phyloP scores from a whole-genome alignment of 92 coral and sea anemone species.

The Montipora capitata region DNA sequence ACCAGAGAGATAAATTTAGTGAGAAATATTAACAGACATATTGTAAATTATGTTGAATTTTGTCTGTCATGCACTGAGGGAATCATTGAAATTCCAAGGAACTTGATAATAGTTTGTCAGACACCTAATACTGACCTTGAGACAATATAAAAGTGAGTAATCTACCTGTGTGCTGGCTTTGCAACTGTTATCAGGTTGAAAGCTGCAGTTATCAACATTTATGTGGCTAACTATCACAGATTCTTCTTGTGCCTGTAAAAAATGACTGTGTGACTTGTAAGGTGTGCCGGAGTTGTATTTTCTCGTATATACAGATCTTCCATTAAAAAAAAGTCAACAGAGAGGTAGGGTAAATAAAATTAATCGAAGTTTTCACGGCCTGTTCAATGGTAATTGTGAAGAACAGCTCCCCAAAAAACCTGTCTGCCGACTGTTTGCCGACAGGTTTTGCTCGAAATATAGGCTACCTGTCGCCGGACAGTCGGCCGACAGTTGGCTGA shows the following conservation, averaged over 20 bases:
- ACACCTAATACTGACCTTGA: background rate
- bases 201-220: slow-evolving; percentile 21
- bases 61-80: background rate
- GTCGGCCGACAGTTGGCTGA: too few species aligned
- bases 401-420: too few species aligned
- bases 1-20: background rate
- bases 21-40: background rate
- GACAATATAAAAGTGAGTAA: background rate
- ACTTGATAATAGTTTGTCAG: background rate
- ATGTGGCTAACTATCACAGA: slow-evolving; percentile 29
- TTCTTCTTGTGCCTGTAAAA: slow-evolving; percentile 37
- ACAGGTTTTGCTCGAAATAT: too few species aligned
- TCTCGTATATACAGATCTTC: background rate
- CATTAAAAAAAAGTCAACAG: slow-evolving; percentile 1
- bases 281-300: slow-evolving; percentile 29
- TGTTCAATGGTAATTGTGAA: background rate
- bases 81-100: background rate
- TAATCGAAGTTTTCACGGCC: background rate
- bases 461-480: too few species aligned
- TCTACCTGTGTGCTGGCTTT: slow-evolving; percentile 4
- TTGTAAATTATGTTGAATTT: background rate
- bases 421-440: too few species aligned
- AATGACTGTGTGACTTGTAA: slow-evolving; percentile 16
- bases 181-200: slow-evolving; percentile 21
- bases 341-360: background rate